Evolutionary conservation across 2,113 vertebrate species (phyloP), one percentile per base, ranked within the genome.

Genomic region (Aspiorhynchus laticeps): DNA sequence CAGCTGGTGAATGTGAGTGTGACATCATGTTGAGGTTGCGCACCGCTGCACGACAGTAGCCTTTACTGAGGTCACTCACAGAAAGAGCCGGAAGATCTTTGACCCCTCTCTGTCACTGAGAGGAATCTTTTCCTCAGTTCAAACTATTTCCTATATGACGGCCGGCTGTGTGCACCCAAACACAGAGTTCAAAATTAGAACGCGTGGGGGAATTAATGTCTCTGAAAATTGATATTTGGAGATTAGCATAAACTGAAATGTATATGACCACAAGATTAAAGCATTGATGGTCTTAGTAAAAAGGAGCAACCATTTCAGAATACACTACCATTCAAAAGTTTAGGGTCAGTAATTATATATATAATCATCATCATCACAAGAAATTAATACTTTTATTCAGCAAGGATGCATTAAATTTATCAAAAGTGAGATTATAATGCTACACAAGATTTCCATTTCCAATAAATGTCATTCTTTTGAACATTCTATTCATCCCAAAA

Each of bases 31-130:
- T 24, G 48, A 63, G 38, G 80, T 82, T 76, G 21, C 76, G 71
- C 46, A 56, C 86, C 59, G 65, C 36, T 63, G 84, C 76, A 76
- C 84, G 56, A 63, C 80, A 77, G 83, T 84, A 63, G 85, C 88
- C 67, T 75, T 82, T 77, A 65, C 31, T 43, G 83, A 89, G 94
- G 93, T 92, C 88, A 71, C 67, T 87, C 88, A 89, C 91, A 88
- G 85, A 87, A 87, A 85, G 59, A 88, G 92, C 91, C 92, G 73
- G 90, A 92, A 94, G 93, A 80, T 78, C 91, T 90, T 86, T 90
- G 89, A 95, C 94, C 94, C 88, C 63, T 26, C 14, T 31, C 78
- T 33, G 1, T 36, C 89, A 88, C 91, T 94, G 93, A 95, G 93
- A 94, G 92, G 90, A 94, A 92, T 93, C 93, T 93, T 74, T 86